Percentiles rank a stretch among this genome's conserved stretches.
These are phyloP conservation scores for Dasypogon diadema DNA, from an alignment of 2,888 invertebrate genomes.

Conservation along the genomic window DNA sequence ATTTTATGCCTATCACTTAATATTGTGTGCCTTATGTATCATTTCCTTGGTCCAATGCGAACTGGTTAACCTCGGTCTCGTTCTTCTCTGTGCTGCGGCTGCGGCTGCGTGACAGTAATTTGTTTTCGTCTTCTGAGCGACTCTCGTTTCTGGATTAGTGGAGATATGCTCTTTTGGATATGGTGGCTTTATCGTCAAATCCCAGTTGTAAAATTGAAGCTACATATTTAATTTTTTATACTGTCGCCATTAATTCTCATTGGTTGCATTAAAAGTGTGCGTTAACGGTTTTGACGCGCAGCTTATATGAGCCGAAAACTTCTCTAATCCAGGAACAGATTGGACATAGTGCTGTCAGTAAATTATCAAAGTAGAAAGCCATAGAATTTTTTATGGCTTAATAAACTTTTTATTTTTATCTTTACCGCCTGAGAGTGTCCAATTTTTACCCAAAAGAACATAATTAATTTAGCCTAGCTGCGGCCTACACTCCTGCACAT, in stretches of 20 bases:
- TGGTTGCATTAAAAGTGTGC: not conserved
- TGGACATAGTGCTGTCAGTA: slow-evolving; percentile 5
- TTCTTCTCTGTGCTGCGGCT: not conserved
- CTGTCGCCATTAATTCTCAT: slow-evolving; percentile 18
- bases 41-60: not conserved
- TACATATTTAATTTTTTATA: slow-evolving; percentile 36
- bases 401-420: not conserved
- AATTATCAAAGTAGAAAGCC: slow-evolving; percentile 2
- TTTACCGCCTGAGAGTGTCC: not conserved
- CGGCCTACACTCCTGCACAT: not conserved
- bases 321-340: not conserved
- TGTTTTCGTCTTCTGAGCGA: not conserved
- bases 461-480: not conserved
- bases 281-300: not conserved
- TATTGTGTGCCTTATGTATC: slow-evolving; percentile 29
- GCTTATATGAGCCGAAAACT: not conserved
- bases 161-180: slow-evolving; percentile 35
- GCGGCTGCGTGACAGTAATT: not conserved
- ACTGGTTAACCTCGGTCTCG: slow-evolving; percentile 1
- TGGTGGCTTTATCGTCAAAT: slow-evolving; percentile 19
- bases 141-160: slow-evolving; percentile 18
- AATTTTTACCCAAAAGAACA: not conserved
- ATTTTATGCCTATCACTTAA: slow-evolving; percentile 24
- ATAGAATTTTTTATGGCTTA: slow-evolving; percentile 25
- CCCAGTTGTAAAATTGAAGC: slow-evolving; percentile 33